Percentiles rank a stretch among this genome's conserved stretches.
Conservation (phyloP, 2,113 vertebrate species). For the Poecile atricapillus region DNA sequence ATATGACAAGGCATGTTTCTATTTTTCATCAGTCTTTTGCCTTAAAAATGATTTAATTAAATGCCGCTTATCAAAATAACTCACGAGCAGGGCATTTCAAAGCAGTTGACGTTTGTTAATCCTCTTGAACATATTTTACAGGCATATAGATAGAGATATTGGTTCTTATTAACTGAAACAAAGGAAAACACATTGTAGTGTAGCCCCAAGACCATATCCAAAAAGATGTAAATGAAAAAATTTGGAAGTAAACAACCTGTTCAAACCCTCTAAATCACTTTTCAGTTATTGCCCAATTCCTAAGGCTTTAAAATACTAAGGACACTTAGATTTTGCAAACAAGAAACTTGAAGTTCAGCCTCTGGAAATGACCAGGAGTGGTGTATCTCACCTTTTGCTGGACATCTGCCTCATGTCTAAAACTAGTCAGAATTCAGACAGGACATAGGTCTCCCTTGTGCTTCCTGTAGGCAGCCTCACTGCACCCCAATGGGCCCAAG, state of each 20-base stretch:
- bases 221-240: background rate
- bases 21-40: background rate
- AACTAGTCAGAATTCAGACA: background rate
- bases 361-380: background rate
- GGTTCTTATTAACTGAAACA: background rate
- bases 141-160: background rate
- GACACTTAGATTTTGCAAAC: background rate
- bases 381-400: background rate
- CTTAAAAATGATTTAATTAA: background rate
- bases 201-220: background rate
- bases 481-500: background rate
- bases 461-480: background rate
- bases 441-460: background rate
- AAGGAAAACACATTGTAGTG: background rate
- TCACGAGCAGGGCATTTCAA: background rate
- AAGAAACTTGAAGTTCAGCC: background rate
- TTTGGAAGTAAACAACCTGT: background rate
- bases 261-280: background rate
- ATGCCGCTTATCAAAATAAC: background rate
- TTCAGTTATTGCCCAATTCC: background rate
- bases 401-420: background rate
- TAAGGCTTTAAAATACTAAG: background rate
- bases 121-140: background rate
- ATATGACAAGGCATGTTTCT: background rate
- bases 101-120: background rate